Conservation (phyloP, 2,797 vertebrate species). For the Pogonophryne albipinna region DNA sequence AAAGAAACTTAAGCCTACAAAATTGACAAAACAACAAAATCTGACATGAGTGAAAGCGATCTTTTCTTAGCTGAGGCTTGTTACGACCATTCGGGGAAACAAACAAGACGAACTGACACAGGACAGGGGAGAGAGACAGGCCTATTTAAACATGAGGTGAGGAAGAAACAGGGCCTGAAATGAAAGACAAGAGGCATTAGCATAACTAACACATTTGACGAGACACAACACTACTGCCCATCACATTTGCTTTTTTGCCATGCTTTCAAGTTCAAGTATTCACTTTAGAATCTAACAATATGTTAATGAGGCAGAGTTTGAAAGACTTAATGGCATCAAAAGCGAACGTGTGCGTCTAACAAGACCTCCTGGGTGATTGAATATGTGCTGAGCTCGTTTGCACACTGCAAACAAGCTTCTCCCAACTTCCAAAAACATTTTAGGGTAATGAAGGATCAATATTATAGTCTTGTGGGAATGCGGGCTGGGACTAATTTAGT, state of each 20-base stretch:
- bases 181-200: too few relatives aligned
- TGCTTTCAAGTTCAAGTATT: slow-evolving; percentile 9
- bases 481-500: slow-evolving; percentile 43
- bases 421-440: slow-evolving; percentile 14
- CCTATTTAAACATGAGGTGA: too few relatives aligned
- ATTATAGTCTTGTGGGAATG: slow-evolving; percentile 3
- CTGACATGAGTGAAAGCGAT: too few relatives aligned
- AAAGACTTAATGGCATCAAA: not conserved
- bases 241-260: not conserved
- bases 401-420: slow-evolving; percentile 13
- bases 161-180: too few relatives aligned
- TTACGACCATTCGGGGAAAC: too few relatives aligned
- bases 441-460: slow-evolving; percentile 51
- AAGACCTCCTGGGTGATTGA: slow-evolving; percentile 29
- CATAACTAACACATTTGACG: too few relatives aligned
- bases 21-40: too few relatives aligned
- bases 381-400: slow-evolving; percentile 38
- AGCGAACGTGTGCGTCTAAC: not conserved
- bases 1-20: too few relatives aligned
- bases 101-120: too few relatives aligned
- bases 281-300: not conserved
- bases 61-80: too few relatives aligned
- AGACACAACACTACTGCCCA: too few relatives aligned
- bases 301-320: slow-evolving; percentile 1
- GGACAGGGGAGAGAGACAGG: too few relatives aligned